These are phyloP conservation scores for Distichodus sexfasciatus DNA, from an alignment of 2,797 vertebrate genomes.

Conservation along the genomic window DNA sequence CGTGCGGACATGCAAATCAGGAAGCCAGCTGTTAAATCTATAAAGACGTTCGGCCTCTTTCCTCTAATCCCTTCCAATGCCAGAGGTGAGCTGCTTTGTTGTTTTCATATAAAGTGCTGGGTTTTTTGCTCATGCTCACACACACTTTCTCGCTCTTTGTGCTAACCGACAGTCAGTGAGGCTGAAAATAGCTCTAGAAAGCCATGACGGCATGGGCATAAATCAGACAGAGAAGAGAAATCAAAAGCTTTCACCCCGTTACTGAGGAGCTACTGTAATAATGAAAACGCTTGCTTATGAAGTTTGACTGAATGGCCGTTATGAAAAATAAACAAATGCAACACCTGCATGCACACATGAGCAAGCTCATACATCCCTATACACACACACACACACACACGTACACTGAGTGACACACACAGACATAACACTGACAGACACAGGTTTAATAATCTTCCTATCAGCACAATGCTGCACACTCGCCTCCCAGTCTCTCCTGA, in stretches of 20 bases:
- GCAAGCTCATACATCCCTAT: not conserved
- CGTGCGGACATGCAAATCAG: not conserved
- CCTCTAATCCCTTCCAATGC: too few relatives aligned
- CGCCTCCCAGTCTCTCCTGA: not conserved
- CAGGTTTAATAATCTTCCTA: slow-evolving; percentile 2
- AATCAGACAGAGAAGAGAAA: slow-evolving; percentile 3
- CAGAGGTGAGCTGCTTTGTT: too few relatives aligned
- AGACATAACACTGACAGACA: not conserved
- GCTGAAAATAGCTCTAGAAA: slow-evolving; percentile 2
- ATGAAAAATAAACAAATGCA: not conserved
- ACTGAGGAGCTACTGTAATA: not conserved
- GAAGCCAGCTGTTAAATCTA: too few relatives aligned
- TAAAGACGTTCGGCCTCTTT: too few relatives aligned
- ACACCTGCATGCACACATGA: not conserved
- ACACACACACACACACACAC: not conserved
- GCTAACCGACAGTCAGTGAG: not conserved
- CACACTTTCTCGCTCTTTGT: not conserved
- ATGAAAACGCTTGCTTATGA: not conserved
- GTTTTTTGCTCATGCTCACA: not conserved
- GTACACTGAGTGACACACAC: too few relatives aligned
- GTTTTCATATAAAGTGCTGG: not conserved
- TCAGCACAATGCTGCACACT: not conserved
- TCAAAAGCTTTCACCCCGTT: slow-evolving; percentile 17
- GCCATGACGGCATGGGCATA: not conserved
- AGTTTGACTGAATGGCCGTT: not conserved